Evolutionary conservation across 2,888 invertebrate genomes (phyloP).

Genomic region (Galeruca laticollis): DNA sequence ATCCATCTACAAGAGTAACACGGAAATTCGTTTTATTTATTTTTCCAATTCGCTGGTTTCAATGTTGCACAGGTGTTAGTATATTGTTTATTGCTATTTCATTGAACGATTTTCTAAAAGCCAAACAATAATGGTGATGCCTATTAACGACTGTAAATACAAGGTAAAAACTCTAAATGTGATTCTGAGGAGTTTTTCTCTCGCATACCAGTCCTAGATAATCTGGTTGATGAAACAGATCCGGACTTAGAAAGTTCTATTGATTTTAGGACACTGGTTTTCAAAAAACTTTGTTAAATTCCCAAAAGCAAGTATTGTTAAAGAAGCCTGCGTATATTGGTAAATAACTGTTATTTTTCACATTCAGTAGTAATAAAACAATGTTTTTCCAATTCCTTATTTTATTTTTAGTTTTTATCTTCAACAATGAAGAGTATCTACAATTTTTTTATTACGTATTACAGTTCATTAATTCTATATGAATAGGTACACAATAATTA

Average conservation of each 20-base stretch:
- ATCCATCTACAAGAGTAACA: conserved; percentile 43
- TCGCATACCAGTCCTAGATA: conserved; percentile 58
- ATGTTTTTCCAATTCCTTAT: no score
- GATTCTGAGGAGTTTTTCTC: conserved; percentile 56
- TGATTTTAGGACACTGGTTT: not conserved
- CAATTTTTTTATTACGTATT: no score
- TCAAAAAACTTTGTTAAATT: no score
- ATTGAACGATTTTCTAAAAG: conserved; percentile 60
- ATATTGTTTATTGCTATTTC: conserved; percentile 60
- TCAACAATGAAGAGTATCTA: no score
- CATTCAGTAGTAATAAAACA: no score
- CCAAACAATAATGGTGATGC: conserved; percentile 57
- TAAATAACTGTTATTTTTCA: no score
- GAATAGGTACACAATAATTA: no score
- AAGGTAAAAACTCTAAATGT: conserved; percentile 58
- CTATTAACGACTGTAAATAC: conserved; percentile 62
- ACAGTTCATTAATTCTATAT: no score
- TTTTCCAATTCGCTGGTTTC: conserved; percentile 47
- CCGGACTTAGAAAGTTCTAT: not conserved
- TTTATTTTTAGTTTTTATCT: no score
- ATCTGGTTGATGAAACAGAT: conserved; percentile 42
- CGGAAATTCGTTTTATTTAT: conserved; percentile 54
- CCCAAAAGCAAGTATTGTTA: no score
- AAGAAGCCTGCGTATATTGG: no score
- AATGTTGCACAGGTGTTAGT: conserved; percentile 61